These are phyloP conservation scores for Hippopotamyrus pictus DNA, from an alignment of 2,797 vertebrate species.

Conservation along the genomic window DNA sequence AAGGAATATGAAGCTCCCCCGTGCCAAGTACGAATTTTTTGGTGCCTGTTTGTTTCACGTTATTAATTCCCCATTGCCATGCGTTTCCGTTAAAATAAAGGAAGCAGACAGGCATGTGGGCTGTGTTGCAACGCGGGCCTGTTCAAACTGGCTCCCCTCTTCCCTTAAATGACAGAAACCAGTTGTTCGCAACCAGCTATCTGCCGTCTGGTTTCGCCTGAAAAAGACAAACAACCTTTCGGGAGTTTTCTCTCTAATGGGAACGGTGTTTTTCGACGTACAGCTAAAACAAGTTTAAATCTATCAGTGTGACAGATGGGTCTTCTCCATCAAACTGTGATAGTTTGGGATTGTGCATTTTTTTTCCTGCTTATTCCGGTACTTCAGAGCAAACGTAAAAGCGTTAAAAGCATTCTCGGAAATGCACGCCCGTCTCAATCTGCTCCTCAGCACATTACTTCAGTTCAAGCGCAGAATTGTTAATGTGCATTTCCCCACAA, in stretches of 20 bases:
- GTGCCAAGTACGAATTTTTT: not conserved
- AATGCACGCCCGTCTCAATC: not conserved
- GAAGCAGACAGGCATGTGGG: not conserved
- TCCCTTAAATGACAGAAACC: not conserved
- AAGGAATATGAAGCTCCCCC: not conserved
- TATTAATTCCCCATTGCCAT: not conserved
- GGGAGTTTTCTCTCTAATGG: not conserved
- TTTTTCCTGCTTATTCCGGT: not conserved
- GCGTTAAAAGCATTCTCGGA: not conserved
- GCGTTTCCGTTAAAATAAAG: not conserved
- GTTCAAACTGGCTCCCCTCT: constrained; percentile 9
- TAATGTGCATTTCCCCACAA: not conserved
- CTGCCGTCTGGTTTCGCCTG: not conserved
- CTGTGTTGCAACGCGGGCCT: constrained; percentile 1
- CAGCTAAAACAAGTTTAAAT: not conserved
- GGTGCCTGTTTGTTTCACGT: not conserved
- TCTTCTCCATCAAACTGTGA: not conserved
- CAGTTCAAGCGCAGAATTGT: constrained; percentile 9
- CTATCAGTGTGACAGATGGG: not conserved
- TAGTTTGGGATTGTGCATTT: not conserved
- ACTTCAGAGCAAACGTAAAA: not conserved
- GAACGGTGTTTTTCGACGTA: not conserved
- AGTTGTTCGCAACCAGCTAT: not conserved
- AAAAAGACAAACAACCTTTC: not conserved
- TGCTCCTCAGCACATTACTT: not conserved